phyloP scores from a whole-genome alignment of 2,113 vertebrate species.

The Phylloscopus trochilus region DNA sequence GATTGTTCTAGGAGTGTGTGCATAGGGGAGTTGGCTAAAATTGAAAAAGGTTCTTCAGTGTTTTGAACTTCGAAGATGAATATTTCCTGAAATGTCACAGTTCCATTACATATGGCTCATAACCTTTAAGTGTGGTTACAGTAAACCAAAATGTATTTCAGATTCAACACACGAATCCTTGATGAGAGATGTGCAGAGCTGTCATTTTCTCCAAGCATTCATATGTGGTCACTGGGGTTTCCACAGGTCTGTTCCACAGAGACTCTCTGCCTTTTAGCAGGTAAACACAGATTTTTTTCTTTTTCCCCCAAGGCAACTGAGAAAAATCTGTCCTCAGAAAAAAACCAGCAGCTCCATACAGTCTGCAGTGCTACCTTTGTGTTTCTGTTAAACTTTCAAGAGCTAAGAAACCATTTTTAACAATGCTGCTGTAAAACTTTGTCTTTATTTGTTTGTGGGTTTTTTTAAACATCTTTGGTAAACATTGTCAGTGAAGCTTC shows the following conservation, averaged over 20 bases:
- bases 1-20: background rate
- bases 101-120: constrained; percentile 10
- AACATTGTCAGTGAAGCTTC: background rate
- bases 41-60: background rate
- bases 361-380: background rate
- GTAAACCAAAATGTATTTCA: background rate
- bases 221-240: background rate
- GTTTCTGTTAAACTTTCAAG: background rate
- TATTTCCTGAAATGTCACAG: constrained; percentile 44
- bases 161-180: background rate
- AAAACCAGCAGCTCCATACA: background rate
- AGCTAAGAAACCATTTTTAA: background rate
- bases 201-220: background rate
- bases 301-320: background rate
- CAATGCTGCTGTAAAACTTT: background rate
- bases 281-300: background rate
- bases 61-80: background rate
- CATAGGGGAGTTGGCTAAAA: background rate
- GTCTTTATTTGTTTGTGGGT: background rate
- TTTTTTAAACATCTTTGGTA: background rate
- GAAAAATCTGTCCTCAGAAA: background rate
- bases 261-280: background rate
- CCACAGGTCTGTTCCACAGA: background rate
- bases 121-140: constrained; percentile 35
- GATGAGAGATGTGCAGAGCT: background rate